Evolutionary conservation across 2,113 vertebrate genomes (phyloP).

Genomic region (Podiceps cristatus): DNA sequence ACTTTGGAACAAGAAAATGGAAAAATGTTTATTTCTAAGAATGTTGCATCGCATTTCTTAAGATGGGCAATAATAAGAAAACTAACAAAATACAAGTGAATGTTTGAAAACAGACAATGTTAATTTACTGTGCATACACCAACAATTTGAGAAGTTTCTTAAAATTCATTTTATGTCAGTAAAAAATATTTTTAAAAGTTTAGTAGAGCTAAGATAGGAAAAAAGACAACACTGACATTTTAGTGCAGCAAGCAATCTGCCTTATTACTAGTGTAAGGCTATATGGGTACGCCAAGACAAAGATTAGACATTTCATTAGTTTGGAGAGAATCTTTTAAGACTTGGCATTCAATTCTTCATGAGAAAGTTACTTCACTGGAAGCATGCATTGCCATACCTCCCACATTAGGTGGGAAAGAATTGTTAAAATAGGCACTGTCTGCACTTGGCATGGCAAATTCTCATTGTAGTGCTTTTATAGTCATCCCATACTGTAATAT

Average conservation of each 20-base stretch:
- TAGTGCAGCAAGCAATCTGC: not conserved
- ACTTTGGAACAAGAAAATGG: not conserved
- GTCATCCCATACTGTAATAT: not conserved
- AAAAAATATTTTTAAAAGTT: not conserved
- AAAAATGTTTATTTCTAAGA: not conserved
- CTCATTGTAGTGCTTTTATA: not conserved
- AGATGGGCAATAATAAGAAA: not conserved
- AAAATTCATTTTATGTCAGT: not conserved
- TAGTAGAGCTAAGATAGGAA: not conserved
- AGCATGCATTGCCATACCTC: not conserved
- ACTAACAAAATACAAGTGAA: not conserved
- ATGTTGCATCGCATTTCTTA: not conserved
- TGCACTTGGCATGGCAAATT: not conserved
- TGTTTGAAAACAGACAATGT: not conserved
- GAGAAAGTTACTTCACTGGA: not conserved
- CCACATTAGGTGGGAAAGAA: not conserved
- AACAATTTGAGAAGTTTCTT: not conserved
- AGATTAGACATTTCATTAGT: not conserved
- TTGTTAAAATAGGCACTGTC: not conserved
- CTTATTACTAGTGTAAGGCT: not conserved
- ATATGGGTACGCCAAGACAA: not conserved
- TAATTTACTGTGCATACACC: not conserved
- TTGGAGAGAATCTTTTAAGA: not conserved
- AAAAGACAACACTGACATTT: not conserved
- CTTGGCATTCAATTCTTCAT: not conserved